These are phyloP conservation scores for Cheilosia urbana DNA, from an alignment of 2,888 invertebrate species.

Conservation along the genomic window DNA sequence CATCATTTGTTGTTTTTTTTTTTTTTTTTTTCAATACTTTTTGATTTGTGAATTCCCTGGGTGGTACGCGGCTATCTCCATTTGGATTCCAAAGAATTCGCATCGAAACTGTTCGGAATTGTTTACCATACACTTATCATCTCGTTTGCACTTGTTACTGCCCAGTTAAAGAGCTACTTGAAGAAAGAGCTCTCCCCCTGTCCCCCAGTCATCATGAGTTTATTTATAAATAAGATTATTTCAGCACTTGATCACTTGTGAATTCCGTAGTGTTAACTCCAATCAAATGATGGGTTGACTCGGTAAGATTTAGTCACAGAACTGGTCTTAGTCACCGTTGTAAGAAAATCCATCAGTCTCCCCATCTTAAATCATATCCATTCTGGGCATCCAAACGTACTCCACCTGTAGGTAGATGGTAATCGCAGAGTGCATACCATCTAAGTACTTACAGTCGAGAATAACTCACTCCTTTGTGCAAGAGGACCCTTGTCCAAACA, in stretches of 20 bases:
- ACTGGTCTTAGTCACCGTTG: not conserved
- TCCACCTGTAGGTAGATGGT: not conserved
- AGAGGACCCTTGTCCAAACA: constrained; percentile 50
- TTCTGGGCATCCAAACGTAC: not conserved
- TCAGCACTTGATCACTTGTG: not conserved
- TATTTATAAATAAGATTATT: not conserved
- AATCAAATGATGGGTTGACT: not conserved
- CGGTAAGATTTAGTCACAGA: not conserved
- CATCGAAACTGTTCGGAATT: not conserved
- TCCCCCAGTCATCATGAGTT: constrained; percentile 3
- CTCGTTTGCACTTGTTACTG: not conserved
- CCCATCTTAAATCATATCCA: not conserved
- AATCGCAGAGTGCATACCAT: constrained; percentile 23
- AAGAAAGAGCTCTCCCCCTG: not conserved
- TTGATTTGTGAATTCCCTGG: not conserved
- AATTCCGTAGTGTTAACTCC: not conserved
- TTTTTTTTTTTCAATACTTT: too few species aligned
- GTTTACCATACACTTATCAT: constrained; percentile 9
- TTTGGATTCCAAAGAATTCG: constrained; percentile 16
- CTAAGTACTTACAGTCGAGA: constrained; percentile 16
- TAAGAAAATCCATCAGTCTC: not conserved
- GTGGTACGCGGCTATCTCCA: not conserved
- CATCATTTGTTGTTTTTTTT: constrained; percentile 6
- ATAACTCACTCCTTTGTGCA: constrained; percentile 47
- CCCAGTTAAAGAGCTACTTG: not conserved